phyloP scores from a whole-genome alignment of 2,797 vertebrate genomes.

The Tarsius wallacei region DNA sequence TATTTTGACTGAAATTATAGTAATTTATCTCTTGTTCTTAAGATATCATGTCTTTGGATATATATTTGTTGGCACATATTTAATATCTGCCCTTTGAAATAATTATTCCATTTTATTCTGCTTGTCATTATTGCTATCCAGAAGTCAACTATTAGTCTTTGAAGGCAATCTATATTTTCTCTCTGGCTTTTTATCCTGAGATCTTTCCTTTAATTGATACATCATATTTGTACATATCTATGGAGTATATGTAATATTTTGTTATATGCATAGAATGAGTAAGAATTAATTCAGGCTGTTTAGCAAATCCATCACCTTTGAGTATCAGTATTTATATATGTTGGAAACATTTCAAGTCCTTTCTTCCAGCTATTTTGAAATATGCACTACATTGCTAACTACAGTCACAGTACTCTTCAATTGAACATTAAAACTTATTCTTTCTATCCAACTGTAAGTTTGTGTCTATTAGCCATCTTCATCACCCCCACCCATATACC shows the following conservation, averaged over 20 bases:
- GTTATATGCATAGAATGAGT: neutral
- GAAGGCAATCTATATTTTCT: neutral
- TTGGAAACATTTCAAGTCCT: neutral
- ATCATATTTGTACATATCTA: neutral
- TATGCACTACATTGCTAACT: neutral
- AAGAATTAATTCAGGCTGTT: neutral
- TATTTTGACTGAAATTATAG: neutral
- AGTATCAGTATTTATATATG: neutral
- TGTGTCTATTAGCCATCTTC: neutral
- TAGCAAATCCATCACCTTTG: neutral
- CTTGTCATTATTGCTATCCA: neutral
- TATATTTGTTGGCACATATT: neutral
- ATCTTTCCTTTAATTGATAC: neutral
- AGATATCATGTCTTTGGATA: neutral
- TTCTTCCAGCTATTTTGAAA: neutral
- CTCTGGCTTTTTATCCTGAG: neutral
- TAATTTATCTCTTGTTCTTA: neutral
- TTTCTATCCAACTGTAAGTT: neutral
- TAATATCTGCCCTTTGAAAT: neutral
- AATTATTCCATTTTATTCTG: neutral
- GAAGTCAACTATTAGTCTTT: neutral
- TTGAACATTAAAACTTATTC: neutral
- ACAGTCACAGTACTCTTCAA: neutral
- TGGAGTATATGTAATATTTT: neutral
- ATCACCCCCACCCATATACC: neutral